Evolutionary conservation across 2,888 invertebrate genomes (phyloP).

Genomic region (Andrena flavipes): DNA sequence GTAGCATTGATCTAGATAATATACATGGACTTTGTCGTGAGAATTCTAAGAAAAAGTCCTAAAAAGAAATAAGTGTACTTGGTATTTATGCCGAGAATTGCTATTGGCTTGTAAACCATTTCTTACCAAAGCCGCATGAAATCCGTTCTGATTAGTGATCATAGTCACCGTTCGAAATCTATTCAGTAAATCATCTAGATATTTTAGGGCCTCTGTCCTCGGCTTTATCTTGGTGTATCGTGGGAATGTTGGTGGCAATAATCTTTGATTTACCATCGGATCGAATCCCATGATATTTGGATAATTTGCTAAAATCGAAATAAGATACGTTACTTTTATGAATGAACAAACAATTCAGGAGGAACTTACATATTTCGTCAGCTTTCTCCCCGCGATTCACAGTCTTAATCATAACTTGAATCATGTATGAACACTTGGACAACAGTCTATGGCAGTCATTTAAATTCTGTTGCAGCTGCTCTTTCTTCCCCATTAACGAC

Average conservation of each 20-base stretch:
- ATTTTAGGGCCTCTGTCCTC: conserved; percentile 91
- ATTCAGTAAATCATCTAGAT: conserved; percentile 93
- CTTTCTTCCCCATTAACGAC: conserved; percentile 89
- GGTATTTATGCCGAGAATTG: conserved; percentile 41
- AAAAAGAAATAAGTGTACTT: conserved; percentile 75
- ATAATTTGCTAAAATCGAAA: conserved; percentile 86
- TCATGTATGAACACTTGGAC: conserved; percentile 92
- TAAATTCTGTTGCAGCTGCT: conserved; percentile 88
- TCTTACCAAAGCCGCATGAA: conserved; percentile 92
- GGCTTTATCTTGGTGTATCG: conserved; percentile 97
- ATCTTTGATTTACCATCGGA: conserved; percentile 96
- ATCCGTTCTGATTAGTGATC: conserved; percentile 91
- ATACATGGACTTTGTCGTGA: conserved; percentile 96
- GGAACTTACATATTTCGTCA: conserved; percentile 87
- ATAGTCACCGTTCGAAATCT: conserved; percentile 93
- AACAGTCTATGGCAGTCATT: conserved; percentile 93
- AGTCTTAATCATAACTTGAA: conserved; percentile 92
- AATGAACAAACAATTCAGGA: conserved; percentile 39
- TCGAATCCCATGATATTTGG: conserved; percentile 97
- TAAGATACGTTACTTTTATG: conserved; percentile 8
- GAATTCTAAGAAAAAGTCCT: conserved; percentile 98
- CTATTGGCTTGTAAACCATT: conserved; percentile 25
- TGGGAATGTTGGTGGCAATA: conserved; percentile 99
- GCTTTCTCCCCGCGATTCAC: conserved; percentile 91
- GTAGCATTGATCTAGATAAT: conserved; percentile 95